Evolutionary conservation across 2,888 invertebrate species (phyloP), one percentile per base, ranked within the genome.

Genomic region (Nomada ferruginata): DNA sequence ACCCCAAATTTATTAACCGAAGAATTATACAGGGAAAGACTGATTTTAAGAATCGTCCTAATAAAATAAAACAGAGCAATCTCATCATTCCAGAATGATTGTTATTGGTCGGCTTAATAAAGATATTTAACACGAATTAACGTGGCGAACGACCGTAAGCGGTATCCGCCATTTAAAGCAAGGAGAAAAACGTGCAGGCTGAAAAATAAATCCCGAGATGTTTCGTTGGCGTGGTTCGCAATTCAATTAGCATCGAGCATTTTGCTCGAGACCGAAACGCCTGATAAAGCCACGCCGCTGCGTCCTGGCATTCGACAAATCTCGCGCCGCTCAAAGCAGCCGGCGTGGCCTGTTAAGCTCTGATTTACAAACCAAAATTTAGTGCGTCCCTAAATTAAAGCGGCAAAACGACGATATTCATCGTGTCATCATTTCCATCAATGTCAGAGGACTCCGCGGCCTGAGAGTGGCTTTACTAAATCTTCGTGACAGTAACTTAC

Each of bases 281-380:
- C 66, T 42, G 75, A 78, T 68, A 75, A 68, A 63, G 63, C 68
- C 13, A 2, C 20, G 72, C n/a, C 11, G 70, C 29, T 36, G 59
- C 55, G 15, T 57, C 55, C 52, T 36, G 69, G 80, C 65, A 70
- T 57, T 50, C 81, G 68, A 70, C 80, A 79, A 79, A 79, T 80
- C 81, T 79, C 70, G 53, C 60, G 53, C 57, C 10, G 72, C 36
- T 79, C 70, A 79, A 81, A 81, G 75, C 55, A 47, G 13, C 61
- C 63, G 18, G 53, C 50, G 53, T n/a, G 55, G 29, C 65, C 71
- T 53, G 84, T 86, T 83, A 78, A 81, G 73, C 23, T 57, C 63
- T 83, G 85, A 85, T 86, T 85, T 86, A 86, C 76, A 81, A 76
- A 72, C 52, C 65, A 71, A 86, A 86, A 85, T 85, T 86, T 71